These are phyloP conservation scores for Pherbina coryleti DNA, from an alignment of 2,888 invertebrate species.

Conservation along the genomic window DNA sequence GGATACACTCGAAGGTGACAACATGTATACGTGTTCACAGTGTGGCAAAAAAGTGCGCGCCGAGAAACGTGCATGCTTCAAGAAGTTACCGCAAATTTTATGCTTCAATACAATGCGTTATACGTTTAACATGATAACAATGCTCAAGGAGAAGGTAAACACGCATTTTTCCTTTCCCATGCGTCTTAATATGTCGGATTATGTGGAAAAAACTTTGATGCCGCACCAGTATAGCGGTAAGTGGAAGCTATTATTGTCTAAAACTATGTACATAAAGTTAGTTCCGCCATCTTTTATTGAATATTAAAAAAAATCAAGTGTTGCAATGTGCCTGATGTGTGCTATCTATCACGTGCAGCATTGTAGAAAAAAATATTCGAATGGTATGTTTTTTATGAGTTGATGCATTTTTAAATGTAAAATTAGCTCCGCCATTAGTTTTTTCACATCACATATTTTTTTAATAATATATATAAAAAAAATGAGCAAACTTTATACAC, in stretches of 20 bases:
- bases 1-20: conserved; percentile 95
- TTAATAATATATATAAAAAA: background rate
- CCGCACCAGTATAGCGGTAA: conserved; percentile 86
- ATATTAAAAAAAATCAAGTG: too few species aligned
- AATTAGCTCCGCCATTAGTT: too few species aligned
- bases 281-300: too few species aligned
- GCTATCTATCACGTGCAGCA: too few species aligned
- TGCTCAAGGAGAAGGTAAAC: conserved; percentile 97
- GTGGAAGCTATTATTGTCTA: conserved; percentile 45
- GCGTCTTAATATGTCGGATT: conserved; percentile 92
- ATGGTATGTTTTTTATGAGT: too few species aligned
- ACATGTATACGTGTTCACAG: conserved; percentile 97
- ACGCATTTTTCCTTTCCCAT: conserved; percentile 97
- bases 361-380: too few species aligned
- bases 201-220: conserved; percentile 93
- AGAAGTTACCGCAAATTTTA: conserved; percentile 90
- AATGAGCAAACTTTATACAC: background rate
- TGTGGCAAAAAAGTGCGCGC: conserved; percentile 96
- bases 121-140: conserved; percentile 97
- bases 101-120: conserved; percentile 98
- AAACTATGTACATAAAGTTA: background rate
- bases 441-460: background rate
- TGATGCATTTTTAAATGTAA: too few species aligned
- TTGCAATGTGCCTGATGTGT: too few species aligned
- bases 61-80: conserved; percentile 94